A percentile compares a stretch with the other conserved stretches of the same genome.
These are phyloP conservation scores for Perizoma affinitatum DNA, from an alignment of 2,888 invertebrate genomes.

Conservation along the genomic window DNA sequence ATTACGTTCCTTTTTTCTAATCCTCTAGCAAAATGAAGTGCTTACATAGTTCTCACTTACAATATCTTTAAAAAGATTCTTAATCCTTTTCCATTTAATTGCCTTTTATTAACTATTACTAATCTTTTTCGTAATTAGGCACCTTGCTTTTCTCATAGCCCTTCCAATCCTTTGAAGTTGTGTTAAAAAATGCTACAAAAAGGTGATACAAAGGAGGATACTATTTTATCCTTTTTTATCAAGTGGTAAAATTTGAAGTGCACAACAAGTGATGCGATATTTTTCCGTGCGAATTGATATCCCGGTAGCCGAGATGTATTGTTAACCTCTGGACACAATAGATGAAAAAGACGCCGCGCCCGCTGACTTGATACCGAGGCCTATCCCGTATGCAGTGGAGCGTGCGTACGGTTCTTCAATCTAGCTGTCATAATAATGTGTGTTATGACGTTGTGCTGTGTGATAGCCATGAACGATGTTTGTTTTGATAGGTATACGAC, in stretches of 20 bases:
- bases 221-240: slow-evolving; percentile 58
- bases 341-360: slow-evolving; percentile 64
- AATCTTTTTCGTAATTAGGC: slow-evolving; percentile 60
- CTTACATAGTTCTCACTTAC: slow-evolving; percentile 47
- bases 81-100: slow-evolving; percentile 60
- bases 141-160: slow-evolving; percentile 50
- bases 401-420: slow-evolving; percentile 57
- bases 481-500: slow-evolving; percentile 54
- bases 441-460: slow-evolving; percentile 61
- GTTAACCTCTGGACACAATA: slow-evolving; percentile 54
- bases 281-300: slow-evolving; percentile 63
- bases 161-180: slow-evolving; percentile 45
- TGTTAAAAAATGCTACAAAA: slow-evolving; percentile 65
- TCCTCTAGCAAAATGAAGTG: slow-evolving; percentile 28
- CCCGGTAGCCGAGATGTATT: slow-evolving; percentile 60
- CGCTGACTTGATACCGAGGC: slow-evolving; percentile 35
- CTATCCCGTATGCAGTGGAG: slow-evolving; percentile 49
- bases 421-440: slow-evolving; percentile 62
- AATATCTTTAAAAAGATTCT: slow-evolving; percentile 42
- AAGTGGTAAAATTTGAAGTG: slow-evolving; percentile 80
- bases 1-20: slow-evolving; percentile 22
- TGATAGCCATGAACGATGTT: slow-evolving; percentile 52
- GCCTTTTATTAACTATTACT: slow-evolving; percentile 51
- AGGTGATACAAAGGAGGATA: slow-evolving; percentile 53
- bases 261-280: slow-evolving; percentile 65